These are phyloP conservation scores for Epizoanthus scotinus DNA, from an alignment of 92 coral and sea anemone genomes.

Conservation along the genomic window DNA sequence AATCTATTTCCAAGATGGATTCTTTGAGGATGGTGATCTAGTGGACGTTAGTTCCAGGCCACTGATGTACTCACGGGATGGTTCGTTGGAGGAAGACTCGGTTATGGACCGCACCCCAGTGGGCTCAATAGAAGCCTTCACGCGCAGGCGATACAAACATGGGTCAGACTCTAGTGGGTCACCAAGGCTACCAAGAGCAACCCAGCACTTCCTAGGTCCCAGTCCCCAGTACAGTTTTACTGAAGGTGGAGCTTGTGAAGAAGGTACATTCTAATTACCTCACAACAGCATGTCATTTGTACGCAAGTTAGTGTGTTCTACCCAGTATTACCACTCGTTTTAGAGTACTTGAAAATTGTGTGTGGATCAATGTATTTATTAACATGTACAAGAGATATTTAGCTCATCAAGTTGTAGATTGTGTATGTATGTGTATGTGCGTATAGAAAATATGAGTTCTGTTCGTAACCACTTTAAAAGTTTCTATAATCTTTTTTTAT, in stretches of 20 bases:
- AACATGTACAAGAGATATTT: too few species aligned
- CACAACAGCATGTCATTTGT: too few species aligned
- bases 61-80: conserved; percentile 81
- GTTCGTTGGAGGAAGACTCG: conserved; percentile 63
- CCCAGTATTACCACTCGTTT: too few species aligned
- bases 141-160: conserved; percentile 77
- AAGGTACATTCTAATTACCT: conserved; percentile 1
- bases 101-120: conserved; percentile 77
- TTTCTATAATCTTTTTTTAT: too few species aligned
- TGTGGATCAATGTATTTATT: too few species aligned
- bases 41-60: conserved; percentile 78
- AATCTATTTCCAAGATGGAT: conserved; percentile 53
- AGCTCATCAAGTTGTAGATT: too few species aligned
- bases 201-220: conserved; percentile 5
- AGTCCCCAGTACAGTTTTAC: conserved; percentile 24
- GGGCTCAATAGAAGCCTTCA: conserved; percentile 89
- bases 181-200: conserved; percentile 63
- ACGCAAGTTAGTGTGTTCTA: too few species aligned
- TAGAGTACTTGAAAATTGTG: too few species aligned
- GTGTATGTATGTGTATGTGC: too few species aligned
- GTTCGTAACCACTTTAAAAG: too few species aligned
- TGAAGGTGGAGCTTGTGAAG: conserved; percentile 15
- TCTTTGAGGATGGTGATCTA: conserved; percentile 82
- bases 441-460: too few species aligned
- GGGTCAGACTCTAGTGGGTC: conserved; percentile 86